A percentile compares a stretch with the other conserved stretches of the same genome.
These are phyloP conservation scores for Onychomys torridus DNA, from an alignment of 2,797 vertebrate species.

Conservation along the genomic window DNA sequence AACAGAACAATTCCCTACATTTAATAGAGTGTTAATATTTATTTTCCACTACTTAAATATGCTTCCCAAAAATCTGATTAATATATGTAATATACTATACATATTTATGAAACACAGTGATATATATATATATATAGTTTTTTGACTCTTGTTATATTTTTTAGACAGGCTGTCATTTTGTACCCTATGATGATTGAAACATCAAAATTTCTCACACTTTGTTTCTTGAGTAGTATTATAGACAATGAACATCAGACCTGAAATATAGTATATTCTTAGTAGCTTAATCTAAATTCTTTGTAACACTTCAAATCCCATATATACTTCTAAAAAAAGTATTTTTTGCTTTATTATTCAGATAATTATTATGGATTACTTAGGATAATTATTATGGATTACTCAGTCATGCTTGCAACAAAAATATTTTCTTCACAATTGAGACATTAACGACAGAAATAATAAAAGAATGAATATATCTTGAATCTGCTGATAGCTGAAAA, in stretches of 20 bases:
- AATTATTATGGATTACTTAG: not conserved
- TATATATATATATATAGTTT: not conserved
- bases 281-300: not conserved
- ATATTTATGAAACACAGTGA: not conserved
- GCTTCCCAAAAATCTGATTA: not conserved
- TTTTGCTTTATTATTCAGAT: not conserved
- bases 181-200: not conserved
- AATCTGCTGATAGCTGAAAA: not conserved
- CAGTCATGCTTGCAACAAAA: not conserved
- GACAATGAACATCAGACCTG: not conserved
- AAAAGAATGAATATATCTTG: not conserved
- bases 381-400: not conserved
- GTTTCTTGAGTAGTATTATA: not conserved
- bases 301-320: not conserved
- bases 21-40: not conserved
- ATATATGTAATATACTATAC: not conserved
- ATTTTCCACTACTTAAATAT: not conserved
- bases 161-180: not conserved
- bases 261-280: not conserved
- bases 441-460: not conserved
- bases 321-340: not conserved
- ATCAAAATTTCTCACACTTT: too few relatives aligned
- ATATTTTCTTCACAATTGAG: not conserved
- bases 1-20: not conserved
- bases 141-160: not conserved